Evolutionary conservation across 2,797 vertebrate species (phyloP), one percentile per base, ranked within the genome.

Genomic region (Bufotes viridis): DNA sequence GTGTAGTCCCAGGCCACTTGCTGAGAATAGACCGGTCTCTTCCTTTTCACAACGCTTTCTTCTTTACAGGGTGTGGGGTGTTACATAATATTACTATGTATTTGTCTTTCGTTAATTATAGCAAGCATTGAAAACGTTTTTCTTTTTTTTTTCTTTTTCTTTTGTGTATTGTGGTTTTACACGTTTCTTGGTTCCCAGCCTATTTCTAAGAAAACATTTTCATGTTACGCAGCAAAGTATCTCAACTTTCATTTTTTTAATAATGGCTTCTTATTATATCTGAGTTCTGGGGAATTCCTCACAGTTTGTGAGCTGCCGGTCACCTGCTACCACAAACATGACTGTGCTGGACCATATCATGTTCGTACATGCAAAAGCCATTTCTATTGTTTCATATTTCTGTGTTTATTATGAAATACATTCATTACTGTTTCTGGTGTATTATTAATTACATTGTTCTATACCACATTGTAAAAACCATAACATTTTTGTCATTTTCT

Each of bases 31-130:
- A 26, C 22, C n/a, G 26, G 22, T 58, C 29, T 3, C 57, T 75
- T 84, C 57, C 82, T 84, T 74, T 42, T 51, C 42, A 75, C 17
- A 49, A 10, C 18, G 2, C 51, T 57, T 72, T 83, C 5, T 84
- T 61, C 29, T 84, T 58, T 17, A 60, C 34, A 42, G 70, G 11
- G 55, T 75, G 70, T 75, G 61, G 13, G 42, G 12, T 81, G 13
- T 55, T 42, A 24, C n/a, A 53, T 81, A 65, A 8, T 53, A n/a
- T 51, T 51, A 22, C 12, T 15, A 17, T 29, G 20, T 49, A 49
- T n/a, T 65, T 65, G 22, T 65, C 22, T 81, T 81, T 65, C 65
- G 29, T 65, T 60, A 61, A 34, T 42, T 6, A 42, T 67, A 24
- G 80, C 49, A 81, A 60, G 63, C 24, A 17, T n/a, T 61, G 17